Conservation (phyloP, 2,113 vertebrate species). For the Burhinus bistriatus region DNA sequence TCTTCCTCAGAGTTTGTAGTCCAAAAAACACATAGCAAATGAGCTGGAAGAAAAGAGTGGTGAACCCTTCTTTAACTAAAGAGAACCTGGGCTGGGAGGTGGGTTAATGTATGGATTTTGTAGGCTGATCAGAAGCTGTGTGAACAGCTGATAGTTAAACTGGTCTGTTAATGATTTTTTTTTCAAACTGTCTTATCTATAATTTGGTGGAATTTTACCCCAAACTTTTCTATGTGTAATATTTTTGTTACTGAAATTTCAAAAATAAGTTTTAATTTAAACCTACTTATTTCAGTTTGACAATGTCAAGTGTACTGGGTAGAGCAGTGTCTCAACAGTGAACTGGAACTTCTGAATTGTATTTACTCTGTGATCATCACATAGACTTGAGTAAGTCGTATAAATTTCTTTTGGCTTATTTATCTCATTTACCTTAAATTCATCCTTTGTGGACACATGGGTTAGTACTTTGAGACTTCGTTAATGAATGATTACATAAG, state of each 20-base stretch:
- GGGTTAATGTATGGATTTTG: background rate
- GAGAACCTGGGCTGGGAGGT: background rate
- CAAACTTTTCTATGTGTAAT: background rate
- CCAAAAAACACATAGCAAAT: background rate
- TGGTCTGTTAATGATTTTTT: background rate
- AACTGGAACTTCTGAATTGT: background rate
- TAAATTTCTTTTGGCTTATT: background rate
- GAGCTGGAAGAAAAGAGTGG: background rate
- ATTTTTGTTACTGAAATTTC: background rate
- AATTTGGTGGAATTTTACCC: background rate
- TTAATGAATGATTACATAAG: background rate
- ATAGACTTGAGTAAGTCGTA: background rate
- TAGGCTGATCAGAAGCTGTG: background rate
- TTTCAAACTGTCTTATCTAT: background rate
- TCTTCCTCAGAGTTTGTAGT: background rate
- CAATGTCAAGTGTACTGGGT: background rate
- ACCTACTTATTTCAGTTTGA: background rate
- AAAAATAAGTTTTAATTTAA: background rate
- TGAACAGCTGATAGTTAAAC: background rate
- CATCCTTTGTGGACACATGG: background rate
- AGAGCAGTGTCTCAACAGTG: background rate
- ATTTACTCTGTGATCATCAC: background rate
- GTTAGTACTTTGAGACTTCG: background rate
- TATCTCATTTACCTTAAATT: background rate
- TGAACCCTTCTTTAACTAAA: background rate